These are phyloP conservation scores for Lycia hirtaria DNA, from an alignment of 2,888 invertebrate genomes.

Conservation along the genomic window DNA sequence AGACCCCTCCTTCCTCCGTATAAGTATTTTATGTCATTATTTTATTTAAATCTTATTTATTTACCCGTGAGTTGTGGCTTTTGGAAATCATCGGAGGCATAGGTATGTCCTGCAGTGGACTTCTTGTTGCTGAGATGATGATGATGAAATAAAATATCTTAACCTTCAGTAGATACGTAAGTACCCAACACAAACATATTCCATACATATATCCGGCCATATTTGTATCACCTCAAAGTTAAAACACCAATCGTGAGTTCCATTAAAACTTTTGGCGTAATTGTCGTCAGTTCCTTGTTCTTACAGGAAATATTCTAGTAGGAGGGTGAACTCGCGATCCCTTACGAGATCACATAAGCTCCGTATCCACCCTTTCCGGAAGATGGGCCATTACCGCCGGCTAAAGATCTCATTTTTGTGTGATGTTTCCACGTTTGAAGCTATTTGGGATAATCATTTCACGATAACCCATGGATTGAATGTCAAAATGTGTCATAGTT, in stretches of 20 bases:
- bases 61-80: no score
- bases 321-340: slow-evolving; percentile 6
- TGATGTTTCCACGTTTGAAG: not conserved
- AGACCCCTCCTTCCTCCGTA: no score
- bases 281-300: slow-evolving; percentile 5
- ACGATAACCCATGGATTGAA: not conserved
- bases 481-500: no score
- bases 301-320: slow-evolving; percentile 4
- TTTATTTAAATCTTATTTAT: no score
- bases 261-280: slow-evolving; percentile 13
- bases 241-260: slow-evolving; percentile 4
- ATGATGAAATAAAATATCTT: no score
- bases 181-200: not conserved
- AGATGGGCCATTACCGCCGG: not conserved
- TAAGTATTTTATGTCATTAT: no score
- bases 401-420: slow-evolving; percentile 3
- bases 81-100: no score
- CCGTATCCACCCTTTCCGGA: not conserved
- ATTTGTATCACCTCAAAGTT: not conserved
- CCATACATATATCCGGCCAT: not conserved
- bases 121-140: no score
- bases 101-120: no score
- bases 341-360: not conserved
- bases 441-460: not conserved
- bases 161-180: not conserved